phyloP scores from a whole-genome alignment of 2,797 vertebrate species.

The Sciurus carolinensis region DNA sequence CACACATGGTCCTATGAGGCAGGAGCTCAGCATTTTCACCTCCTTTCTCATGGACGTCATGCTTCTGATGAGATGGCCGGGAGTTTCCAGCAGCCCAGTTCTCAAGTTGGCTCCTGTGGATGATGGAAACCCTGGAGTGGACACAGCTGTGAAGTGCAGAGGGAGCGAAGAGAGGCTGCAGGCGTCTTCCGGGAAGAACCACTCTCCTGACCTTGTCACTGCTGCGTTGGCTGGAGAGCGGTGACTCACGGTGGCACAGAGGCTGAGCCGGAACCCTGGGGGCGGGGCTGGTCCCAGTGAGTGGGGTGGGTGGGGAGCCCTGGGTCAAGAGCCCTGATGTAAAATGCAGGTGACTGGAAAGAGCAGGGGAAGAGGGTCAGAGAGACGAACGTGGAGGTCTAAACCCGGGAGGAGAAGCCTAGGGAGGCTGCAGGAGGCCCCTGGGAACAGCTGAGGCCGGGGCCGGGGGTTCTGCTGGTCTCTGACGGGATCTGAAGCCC shows the following conservation, averaged over 20 bases:
- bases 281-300: neutral
- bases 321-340: neutral
- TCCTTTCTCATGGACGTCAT: accelerated
- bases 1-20: accelerated
- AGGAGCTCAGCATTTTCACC: neutral
- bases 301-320: neutral
- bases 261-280: neutral
- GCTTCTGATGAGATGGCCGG: neutral
- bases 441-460: accelerated
- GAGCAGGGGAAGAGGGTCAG: neutral
- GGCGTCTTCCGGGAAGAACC: neutral
- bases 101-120: neutral
- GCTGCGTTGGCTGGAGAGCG: neutral
- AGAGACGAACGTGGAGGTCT: neutral
- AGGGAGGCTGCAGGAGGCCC: neutral
- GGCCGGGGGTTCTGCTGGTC: no score
- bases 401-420: no score
- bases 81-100: neutral
- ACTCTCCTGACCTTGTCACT: neutral
- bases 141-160: accelerated
- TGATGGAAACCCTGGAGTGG: accelerated
- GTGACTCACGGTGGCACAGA: conserved; percentile 21
- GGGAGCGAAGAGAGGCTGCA: neutral
- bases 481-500: neutral
- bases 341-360: neutral